Evolutionary conservation across 1,140 invertebrate genomes (phyloP), one percentile per base, ranked within the genome.

Genomic region (Bombus confusus): DNA sequence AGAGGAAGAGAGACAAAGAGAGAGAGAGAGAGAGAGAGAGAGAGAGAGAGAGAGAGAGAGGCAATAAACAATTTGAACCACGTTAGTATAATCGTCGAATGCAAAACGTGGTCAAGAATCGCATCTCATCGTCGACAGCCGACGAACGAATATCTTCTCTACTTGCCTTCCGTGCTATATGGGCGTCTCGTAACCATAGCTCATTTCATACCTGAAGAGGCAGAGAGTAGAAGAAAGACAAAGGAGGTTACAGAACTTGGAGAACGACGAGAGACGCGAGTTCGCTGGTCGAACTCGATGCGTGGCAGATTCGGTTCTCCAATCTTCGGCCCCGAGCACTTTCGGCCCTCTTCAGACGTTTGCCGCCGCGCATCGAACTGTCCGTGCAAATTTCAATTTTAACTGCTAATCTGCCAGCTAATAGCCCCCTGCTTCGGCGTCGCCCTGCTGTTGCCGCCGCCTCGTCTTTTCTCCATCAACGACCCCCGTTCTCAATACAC

Each of bases 381-480:
- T 93, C 95, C 94, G 94, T 95, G 95, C 94, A 95, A 95, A 95
- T 95, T 95, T 95, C 95, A 95, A 95, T 95, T 95, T 95, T 94
- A 95, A 95, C 95, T 94, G 94, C 94, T 95, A 95, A 95, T 95
- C 94, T 95, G 92, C 94, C 93, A 94, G 93, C 93, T 95, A 95
- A 95, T 95, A 95, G 94, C 88, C 88, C 88, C 87, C 88, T 87
- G 78, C 52, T 57, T 68, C 85, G 41, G 37, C 79, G 81, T 91
- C n/a, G 73, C 18, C 83, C 69, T 43, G 71, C 86, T 83, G 84
- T 87, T 90, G n/a, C 78, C 80, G 52, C 71, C 83, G 74, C 68
- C 86, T 82, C 87, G 71, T 83, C 79, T 76, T 71, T 75, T 83
- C 79, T 68, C 82, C 88, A 87, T 85, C 81, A 85, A 74, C 87